phyloP scores from a whole-genome alignment of 2,113 vertebrate species.

The Cacatua alba region DNA sequence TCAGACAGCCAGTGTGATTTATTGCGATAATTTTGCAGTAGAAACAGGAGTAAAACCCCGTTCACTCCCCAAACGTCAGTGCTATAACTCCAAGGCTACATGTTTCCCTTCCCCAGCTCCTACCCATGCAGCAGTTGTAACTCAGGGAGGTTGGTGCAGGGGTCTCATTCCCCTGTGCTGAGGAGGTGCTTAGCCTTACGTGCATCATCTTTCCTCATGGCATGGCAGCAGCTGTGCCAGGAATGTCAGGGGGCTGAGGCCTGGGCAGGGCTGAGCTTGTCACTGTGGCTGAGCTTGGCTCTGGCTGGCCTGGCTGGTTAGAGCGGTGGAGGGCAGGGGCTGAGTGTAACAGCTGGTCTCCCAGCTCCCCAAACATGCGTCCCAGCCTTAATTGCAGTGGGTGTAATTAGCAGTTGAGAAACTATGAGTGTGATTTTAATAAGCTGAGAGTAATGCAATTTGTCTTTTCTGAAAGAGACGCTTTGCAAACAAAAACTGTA shows the following conservation, averaged over 20 bases:
- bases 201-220: fast-evolving
- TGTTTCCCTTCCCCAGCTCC: not conserved
- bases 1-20: not conserved
- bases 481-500: slow-evolving; percentile 13
- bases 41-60: not conserved
- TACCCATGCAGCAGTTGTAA: not conserved
- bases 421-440: slow-evolving; percentile 28
- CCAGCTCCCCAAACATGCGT: not conserved
- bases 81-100: fast-evolving
- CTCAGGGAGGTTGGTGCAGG: not conserved
- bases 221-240: fast-evolving
- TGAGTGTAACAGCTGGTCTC: not conserved
- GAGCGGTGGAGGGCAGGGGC: not conserved
- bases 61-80: not conserved
- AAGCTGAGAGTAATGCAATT: slow-evolving; percentile 48
- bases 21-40: not conserved
- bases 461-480: not conserved
- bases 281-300: fast-evolving
- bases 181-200: not conserved
- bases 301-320: not conserved
- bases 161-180: fast-evolving
- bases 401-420: slow-evolving; percentile 47
- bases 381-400: slow-evolving; percentile 22
- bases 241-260: not conserved
- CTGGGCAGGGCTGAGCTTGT: not conserved